Evolutionary conservation across 2,888 invertebrate genomes (phyloP), one percentile per base, ranked within the genome.

Genomic region (Drosophila lutescens): DNA sequence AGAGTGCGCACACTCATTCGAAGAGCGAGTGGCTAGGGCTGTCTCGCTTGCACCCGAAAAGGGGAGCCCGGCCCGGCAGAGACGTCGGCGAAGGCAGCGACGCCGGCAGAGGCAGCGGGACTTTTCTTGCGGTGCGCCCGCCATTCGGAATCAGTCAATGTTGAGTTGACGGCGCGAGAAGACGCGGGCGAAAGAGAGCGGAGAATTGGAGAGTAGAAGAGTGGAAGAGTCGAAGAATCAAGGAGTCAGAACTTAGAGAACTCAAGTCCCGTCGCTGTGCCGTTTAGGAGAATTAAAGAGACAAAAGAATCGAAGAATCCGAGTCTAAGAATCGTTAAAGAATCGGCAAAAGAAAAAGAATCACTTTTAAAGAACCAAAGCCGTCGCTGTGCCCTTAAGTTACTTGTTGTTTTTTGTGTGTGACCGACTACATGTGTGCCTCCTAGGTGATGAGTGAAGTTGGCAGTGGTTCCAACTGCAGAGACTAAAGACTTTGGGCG

Each of bases 161-260:
- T 85, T 87, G 83, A 88, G 90, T 90, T 90, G 91, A 82, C 89
- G 90, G 82, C 89, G 90, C 89, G 90, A 83, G 80, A 90, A 90
- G 86, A 80, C 86, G 86, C 81, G 83, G 77, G 74, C 76, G 81
- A 81, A 79, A 81, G 85, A 69, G 82, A 50, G 12, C 38, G 30
- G 38, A 66, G 57, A 36, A 47, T 41, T 47, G 46, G 15, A 9
- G 30, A 47, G 2, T 9, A 6, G 1, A 9, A 47, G 46, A 43
- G 20, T 30, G 1, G 1, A 17, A 20, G 30, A 58, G 26, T 26
- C 2, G 2, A 17, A 20, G 30, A 58, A 40, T 8, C 38, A 17
- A 32, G 10, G 10, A 47, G 7, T 20, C 57, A 46, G 26, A 36
- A 26, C 12, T 12, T 12, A 15, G 8, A 2, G 5, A 44, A 9